A percentile compares a stretch with the other conserved stretches of the same genome.
phyloP scores from a whole-genome alignment of 1,140 invertebrate species.

The Tachypleus tridentatus region DNA sequence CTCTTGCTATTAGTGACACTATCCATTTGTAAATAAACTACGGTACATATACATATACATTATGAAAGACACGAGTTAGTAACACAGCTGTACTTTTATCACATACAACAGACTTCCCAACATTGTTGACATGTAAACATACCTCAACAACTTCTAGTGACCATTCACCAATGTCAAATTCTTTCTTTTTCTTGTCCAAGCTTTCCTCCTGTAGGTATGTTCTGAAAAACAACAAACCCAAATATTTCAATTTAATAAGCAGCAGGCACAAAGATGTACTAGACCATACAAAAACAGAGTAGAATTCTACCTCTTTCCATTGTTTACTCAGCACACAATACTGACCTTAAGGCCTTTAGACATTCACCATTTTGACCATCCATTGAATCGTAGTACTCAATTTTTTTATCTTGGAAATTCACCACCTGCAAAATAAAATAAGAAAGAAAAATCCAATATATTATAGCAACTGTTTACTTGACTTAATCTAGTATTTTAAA shows the following conservation, averaged over 20 bases:
- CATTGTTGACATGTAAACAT: background rate
- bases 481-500: background rate
- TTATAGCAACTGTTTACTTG: background rate
- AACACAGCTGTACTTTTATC: too few relatives aligned
- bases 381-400: constrained; percentile 91
- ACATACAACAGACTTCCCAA: too few relatives aligned
- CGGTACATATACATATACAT: too few relatives aligned
- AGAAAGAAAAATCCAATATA: background rate
- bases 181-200: constrained; percentile 67
- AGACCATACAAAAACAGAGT: too few relatives aligned
- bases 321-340: too few relatives aligned
- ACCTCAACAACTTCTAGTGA: constrained; percentile 38
- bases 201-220: constrained; percentile 74
- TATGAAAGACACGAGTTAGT: too few relatives aligned
- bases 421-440: constrained; percentile 45
- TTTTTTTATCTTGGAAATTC: constrained; percentile 59
- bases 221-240: constrained; percentile 38
- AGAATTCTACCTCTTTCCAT: too few relatives aligned
- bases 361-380: constrained; percentile 60
- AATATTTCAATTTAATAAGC: too few relatives aligned
- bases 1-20: too few relatives aligned
- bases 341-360: constrained; percentile 38
- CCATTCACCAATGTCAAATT: constrained; percentile 59
- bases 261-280: too few relatives aligned
- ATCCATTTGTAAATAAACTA: too few relatives aligned